Evolutionary conservation across 2,797 vertebrate genomes (phyloP), one percentile per base, ranked within the genome.

Genomic region (Balearica regulorum): DNA sequence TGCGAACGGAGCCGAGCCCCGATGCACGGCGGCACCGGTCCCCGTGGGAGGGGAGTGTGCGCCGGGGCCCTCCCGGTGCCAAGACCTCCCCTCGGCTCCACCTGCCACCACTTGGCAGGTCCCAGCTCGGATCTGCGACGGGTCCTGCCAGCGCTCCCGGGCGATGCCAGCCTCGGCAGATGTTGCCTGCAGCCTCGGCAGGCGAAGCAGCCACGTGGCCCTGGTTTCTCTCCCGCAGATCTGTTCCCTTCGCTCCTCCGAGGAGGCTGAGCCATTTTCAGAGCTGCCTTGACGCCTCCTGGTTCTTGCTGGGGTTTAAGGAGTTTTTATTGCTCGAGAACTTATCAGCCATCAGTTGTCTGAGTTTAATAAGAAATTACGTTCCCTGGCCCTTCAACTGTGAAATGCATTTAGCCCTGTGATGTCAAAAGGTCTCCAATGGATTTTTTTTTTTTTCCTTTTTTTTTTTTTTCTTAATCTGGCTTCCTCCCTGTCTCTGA

Each of bases 141-240:
- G 84, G 81, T 46, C 9, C 33, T 37, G 76, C 44, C 87, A 51
- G 39, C 77, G 5, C 49, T 6, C 28, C 54, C 5, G 77, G 72
- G 62, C 3, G 43, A 66, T 90, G 92, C 93, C 85, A 94, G 87
- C 70, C 89, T 54, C 21, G 77, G 92, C 95, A 96, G 95, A 95
- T 96, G 94, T 96, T 95, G 78, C 90, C 69, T 13, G 31, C 58
- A 68, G 83, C 66, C 70, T 75, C 53, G 66, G 61, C 57, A 53
- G 86, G 86, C 10, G 49, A 18, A 89, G 87, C 25, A 16, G 76
- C 92, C 77, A 22, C 58, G 53, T 61, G 87, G 83, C 44, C 14
- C 39, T 0, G 41, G 57, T 62, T 73, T 57, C 61, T 49, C 58
- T 71, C 66, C 37, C 2, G 5, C 35, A 8, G 81, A 71, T 94